A percentile compares a stretch with the other conserved stretches of the same genome.
phyloP scores from a whole-genome alignment of 2,113 vertebrate genomes.

The Aptenodytes patagonicus region DNA sequence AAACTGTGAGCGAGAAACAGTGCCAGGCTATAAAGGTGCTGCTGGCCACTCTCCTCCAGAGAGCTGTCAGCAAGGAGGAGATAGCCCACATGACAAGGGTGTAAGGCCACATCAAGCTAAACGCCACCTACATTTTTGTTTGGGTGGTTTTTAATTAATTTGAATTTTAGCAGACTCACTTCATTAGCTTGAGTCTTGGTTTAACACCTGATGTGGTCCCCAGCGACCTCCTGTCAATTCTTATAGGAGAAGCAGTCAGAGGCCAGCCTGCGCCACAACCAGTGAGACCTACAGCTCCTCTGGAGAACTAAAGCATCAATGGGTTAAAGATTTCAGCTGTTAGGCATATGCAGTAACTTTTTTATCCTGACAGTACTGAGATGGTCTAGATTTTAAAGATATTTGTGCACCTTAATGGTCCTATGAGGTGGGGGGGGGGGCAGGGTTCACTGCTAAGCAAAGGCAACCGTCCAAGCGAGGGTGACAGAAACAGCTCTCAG shows the following conservation, averaged over 20 bases:
- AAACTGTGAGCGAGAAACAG: fast-evolving
- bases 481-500: background rate
- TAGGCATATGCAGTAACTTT: background rate
- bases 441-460: background rate
- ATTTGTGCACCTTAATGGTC: background rate
- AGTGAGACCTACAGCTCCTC: background rate
- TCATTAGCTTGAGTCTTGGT: background rate
- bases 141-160: background rate
- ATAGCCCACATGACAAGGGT: fast-evolving
- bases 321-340: background rate
- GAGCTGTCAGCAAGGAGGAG: background rate
- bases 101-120: background rate
- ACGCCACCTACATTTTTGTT: background rate
- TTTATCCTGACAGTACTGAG: background rate
- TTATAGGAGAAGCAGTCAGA: background rate
- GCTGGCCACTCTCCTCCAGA: background rate
- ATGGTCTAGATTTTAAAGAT: background rate
- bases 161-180: background rate
- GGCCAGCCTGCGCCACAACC: background rate
- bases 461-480: background rate
- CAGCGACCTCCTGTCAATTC: background rate
- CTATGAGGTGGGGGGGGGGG: background rate
- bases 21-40: background rate
- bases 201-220: background rate
- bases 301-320: background rate